Conservation (phyloP, 2,113 vertebrate species). For the Clarias batrachus region DNA sequence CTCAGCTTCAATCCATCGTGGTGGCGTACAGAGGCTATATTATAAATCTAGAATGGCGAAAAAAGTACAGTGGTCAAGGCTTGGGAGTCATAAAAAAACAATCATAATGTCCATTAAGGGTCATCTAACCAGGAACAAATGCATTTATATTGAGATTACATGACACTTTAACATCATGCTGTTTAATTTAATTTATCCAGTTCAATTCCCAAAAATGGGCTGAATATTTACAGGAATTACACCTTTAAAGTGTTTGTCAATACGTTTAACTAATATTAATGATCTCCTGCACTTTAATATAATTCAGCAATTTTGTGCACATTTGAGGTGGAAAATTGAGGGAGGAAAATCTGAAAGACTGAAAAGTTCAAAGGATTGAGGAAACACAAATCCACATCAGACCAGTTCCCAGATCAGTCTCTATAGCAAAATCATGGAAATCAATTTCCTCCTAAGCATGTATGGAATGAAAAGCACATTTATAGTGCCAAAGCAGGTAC, state of each 20-base stretch:
- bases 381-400: not conserved
- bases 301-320: not conserved
- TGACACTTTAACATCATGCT: not conserved
- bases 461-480: not conserved
- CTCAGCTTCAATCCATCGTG: no score
- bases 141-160: not conserved
- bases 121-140: not conserved
- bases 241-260: not conserved
- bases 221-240: not conserved
- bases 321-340: not conserved
- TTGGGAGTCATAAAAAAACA: not conserved
- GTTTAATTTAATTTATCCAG: not conserved
- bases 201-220: not conserved
- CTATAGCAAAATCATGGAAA: not conserved
- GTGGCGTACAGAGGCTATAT: not conserved
- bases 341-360: not conserved
- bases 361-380: no score
- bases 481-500: not conserved
- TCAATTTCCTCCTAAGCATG: not conserved
- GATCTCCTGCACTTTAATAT: not conserved
- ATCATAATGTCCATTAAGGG: not conserved
- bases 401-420: not conserved
- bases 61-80: not conserved
- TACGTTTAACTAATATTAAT: not conserved
- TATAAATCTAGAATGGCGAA: not conserved